Percentiles rank a stretch among this genome's conserved stretches.
phyloP scores from a whole-genome alignment of 2,113 vertebrate species.

The Scytalopus superciliaris region DNA sequence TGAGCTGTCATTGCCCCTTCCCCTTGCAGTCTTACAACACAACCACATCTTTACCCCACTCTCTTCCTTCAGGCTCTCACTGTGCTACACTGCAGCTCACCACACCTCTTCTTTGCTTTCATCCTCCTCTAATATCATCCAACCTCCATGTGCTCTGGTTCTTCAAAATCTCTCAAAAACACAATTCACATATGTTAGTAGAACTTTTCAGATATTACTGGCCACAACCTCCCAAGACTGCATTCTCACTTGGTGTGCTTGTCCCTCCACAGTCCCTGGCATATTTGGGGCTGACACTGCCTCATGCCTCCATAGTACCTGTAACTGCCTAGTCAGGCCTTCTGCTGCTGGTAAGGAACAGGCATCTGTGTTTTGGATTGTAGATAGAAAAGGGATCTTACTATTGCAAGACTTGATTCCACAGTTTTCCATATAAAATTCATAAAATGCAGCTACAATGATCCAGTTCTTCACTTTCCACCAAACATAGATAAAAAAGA shows the following conservation, averaged over 20 bases:
- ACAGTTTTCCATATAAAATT: not conserved
- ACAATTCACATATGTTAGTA: not conserved
- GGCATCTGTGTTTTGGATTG: not conserved
- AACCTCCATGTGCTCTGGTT: not conserved
- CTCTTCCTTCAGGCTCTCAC: not conserved
- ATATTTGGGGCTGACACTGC: fast-evolving
- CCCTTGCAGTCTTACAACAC: not conserved
- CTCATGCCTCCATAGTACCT: not conserved
- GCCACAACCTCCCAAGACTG: not conserved
- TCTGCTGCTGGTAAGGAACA: not conserved
- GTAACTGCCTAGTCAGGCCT: not conserved
- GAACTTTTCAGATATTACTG: not conserved
- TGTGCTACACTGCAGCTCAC: not conserved
- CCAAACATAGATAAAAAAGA: not conserved
- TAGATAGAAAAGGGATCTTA: not conserved
- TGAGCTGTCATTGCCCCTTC: not conserved
- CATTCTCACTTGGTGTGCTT: not conserved
- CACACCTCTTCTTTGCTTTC: not conserved
- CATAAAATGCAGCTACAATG: not conserved
- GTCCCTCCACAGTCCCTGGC: not conserved
- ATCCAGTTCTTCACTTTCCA: not conserved
- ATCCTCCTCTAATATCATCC: not conserved
- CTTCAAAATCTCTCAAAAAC: not conserved
- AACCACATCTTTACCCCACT: not conserved
- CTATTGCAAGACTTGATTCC: not conserved